Evolutionary conservation across 2,113 vertebrate genomes (phyloP).

Genomic region (Pica pica): DNA sequence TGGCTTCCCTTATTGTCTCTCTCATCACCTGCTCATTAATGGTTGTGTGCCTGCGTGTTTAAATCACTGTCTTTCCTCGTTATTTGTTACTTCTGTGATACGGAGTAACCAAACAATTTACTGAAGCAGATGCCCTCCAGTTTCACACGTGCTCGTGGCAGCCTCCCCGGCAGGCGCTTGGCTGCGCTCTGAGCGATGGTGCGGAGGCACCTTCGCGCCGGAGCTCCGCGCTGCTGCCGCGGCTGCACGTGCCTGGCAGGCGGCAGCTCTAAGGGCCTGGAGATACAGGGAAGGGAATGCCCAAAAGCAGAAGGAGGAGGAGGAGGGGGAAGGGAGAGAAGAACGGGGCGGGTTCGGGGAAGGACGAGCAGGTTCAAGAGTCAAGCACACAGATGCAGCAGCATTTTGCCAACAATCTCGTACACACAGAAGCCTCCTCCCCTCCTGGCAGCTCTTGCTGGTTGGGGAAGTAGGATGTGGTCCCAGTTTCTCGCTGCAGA

Average conservation of each 20-base stretch:
- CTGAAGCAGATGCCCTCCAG: not conserved
- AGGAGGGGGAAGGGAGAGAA: not conserved
- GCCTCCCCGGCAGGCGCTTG: rapidly evolving
- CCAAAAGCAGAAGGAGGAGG: not conserved
- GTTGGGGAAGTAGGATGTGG: not conserved
- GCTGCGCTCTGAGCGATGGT: not conserved
- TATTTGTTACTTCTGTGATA: not conserved
- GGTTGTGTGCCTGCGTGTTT: not conserved
- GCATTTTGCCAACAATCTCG: not conserved
- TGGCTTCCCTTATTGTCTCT: not conserved
- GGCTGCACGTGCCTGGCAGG: not conserved
- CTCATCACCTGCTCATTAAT: not conserved
- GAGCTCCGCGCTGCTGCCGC: not conserved
- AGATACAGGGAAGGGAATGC: not conserved
- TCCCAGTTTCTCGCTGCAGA: not conserved
- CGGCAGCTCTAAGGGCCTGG: not conserved
- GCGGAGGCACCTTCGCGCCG: not conserved
- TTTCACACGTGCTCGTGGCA: not conserved
- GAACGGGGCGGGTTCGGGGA: not conserved
- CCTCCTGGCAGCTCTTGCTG: not conserved
- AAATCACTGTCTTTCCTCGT: not conserved
- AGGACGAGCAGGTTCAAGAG: not conserved
- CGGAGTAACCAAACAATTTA: not conserved
- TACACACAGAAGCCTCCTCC: not conserved
- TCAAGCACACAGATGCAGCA: not conserved